A percentile compares a stretch with the other conserved stretches of the same genome.
Evolutionary conservation across 2,113 vertebrate genomes (phyloP).

Genomic region (Phrynosoma platyrhinos): DNA sequence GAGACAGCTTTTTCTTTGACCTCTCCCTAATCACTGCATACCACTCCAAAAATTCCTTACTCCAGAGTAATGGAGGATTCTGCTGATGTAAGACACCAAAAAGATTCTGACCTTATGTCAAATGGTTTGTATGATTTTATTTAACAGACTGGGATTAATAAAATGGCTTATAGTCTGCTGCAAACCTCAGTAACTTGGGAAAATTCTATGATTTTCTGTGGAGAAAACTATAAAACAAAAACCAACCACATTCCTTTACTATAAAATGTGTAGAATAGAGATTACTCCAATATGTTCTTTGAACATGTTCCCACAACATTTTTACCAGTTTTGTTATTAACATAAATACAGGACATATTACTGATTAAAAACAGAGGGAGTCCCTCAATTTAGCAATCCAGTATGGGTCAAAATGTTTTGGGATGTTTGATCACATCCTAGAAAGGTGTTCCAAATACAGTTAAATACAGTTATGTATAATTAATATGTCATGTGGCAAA

Average conservation of each 20-base stretch:
- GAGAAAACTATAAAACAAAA: no score
- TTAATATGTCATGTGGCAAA: not conserved
- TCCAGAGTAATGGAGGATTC: no score
- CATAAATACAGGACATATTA: conserved; percentile 7
- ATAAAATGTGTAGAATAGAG: not conserved
- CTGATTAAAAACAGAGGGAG: conserved; percentile 11
- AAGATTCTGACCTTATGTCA: no score
- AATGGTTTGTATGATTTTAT: no score
- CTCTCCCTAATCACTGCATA: no score
- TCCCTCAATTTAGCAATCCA: conserved; percentile 7
- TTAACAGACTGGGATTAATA: no score
- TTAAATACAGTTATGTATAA: not conserved
- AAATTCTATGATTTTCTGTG: no score
- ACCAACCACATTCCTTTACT: not conserved
- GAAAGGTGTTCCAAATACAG: conserved; percentile 18
- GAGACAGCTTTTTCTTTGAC: no score
- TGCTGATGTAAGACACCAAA: no score
- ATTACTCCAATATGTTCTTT: not conserved
- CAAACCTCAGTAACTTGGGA: no score
- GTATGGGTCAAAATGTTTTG: conserved; percentile 14
- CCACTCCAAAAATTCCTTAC: no score
- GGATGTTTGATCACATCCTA: conserved; percentile 6
- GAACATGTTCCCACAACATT: not conserved
- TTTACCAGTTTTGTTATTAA: conserved; percentile 10
- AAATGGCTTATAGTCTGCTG: no score